Base-by-base conservation (phyloP, 2,113 vertebrate genomes). In the Lampris megalopsis region DNA sequence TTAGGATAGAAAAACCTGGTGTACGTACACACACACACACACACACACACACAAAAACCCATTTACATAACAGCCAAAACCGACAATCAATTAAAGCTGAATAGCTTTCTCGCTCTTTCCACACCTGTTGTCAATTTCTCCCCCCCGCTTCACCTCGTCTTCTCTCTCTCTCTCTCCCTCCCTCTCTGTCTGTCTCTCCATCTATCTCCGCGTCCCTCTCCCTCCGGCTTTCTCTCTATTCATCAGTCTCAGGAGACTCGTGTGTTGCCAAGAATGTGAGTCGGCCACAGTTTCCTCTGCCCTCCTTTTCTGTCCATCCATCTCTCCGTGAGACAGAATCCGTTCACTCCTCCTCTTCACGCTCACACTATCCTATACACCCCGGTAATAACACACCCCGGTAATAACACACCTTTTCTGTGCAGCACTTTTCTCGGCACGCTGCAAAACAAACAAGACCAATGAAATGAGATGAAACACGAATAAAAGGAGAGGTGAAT, bases 251-350 rank as follows among this genome's bases (percentile, higher is more conserved):
- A 71, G 75, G 63, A 49, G 35, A 52, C 36, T 49, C 68, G 79
- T 82, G 43, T 63, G 41, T 75, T 76, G 80, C 77, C 89, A 83
- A 86, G 80, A 85, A 86, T 85, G 75, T 13, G 59, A 84, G 84
- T 78, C 77, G 79, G 77, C 76, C 74, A 73, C 53, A 73, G 79
- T 61, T 91, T 81, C 84, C 71, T 49, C 63, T 75, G 82, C 78
- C 60, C 11, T 41, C n/a, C 60, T 2, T 41, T 42, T 2, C 43
- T 2, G 43, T 7, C 60, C 1, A 1, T 54, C 0, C 68, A 65
- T 87, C 73, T 75, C 48, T 80, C 76, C 84, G 75, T 56, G 79
- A 76, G 81, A 72, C 52, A 78, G 76, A 84, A 59, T 62, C 73
- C 74, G 73, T 50, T 68, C 62, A 0, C 82, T n/a, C 73, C 69